Evolutionary conservation across 2,113 vertebrate species (phyloP), one percentile per base, ranked within the genome.

Genomic region (Meriones unguiculatus): DNA sequence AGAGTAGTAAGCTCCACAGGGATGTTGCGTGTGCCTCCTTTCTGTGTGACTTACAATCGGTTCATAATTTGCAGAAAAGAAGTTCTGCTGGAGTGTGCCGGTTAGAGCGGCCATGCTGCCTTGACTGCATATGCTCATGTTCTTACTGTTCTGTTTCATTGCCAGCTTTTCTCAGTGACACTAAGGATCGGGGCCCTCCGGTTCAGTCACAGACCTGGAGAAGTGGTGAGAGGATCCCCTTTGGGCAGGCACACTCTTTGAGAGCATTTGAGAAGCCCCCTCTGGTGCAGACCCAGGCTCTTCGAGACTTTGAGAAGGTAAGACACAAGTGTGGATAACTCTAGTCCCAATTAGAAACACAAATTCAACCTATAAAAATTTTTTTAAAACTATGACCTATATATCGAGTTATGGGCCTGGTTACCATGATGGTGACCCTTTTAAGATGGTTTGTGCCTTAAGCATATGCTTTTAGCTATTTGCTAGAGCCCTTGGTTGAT

Each of bases 271-370:
- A 99, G 95, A 98, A 97, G 52, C 92, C 97, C 52, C 98, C 98
- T 4, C 98, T 98, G 30, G 90, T 98, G 11, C 99, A 99, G 96
- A 99, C 98, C 1, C 99, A 99, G 98, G 99, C 99, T 94, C 98
- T 99, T 84, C 95, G 99, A 95, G 99, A 99, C 97, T 99, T 99
- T 4, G 99, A 99, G 95, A 99, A 99, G 99, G 99, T 99, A 98
- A 97, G 98, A 87, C 35, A 4, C 1, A 0, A 24, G 67, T n/a
- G 54, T 38, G 13, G n/a, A 11, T 52, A 15, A 30, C n/a, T 87
- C 10, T 54, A 59, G 73, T 73, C 4, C 32, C 25, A 77, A 4
- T 57, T 76, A 57, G 24, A 76, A 90, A 54, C 17, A 30, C 8
- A 32, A 6, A 30, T 46, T 46, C 46, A 46, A 46, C 46, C 46